Evolutionary conservation across 2,888 invertebrate species (phyloP).

Genomic region (Drosophila silvestris): DNA sequence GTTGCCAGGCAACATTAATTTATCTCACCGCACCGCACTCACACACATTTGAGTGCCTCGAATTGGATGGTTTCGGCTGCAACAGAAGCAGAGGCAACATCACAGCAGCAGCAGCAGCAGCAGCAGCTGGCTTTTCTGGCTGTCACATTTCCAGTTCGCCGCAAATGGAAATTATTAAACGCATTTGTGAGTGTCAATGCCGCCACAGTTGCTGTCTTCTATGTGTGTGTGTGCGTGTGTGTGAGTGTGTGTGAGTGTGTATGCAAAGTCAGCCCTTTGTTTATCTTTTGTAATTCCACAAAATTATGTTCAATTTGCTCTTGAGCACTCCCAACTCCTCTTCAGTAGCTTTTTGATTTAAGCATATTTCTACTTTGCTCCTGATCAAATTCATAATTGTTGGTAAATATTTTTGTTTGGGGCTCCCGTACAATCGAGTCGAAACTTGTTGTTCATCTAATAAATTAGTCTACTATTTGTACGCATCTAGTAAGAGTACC

Average conservation of each 20-base stretch:
- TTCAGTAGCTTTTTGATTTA: constrained; percentile 32
- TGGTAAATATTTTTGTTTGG: neutral
- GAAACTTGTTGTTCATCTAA: neutral
- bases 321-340: constrained; percentile 25
- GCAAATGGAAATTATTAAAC: constrained; percentile 47
- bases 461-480: neutral
- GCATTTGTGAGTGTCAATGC: constrained; percentile 23
- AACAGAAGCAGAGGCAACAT: neutral
- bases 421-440: neutral
- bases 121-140: constrained; percentile 12
- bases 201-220: neutral
- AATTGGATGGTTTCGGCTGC: neutral
- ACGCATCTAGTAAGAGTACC: neutral
- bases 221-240: no score
- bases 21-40: constrained; percentile 8
- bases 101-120: neutral
- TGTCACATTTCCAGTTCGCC: constrained; percentile 33
- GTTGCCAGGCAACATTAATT: constrained; percentile 12
- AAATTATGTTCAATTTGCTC: constrained; percentile 34
- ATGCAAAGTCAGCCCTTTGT: constrained; percentile 7
- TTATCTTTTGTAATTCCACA: constrained; percentile 40
- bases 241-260: neutral
- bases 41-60: constrained; percentile 5
- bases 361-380: constrained; percentile 19
- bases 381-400: constrained; percentile 40